Percentiles rank a stretch among this genome's conserved stretches.
These are phyloP conservation scores for Xyrauchen texanus DNA, from an alignment of 2,113 vertebrate species.

Conservation along the genomic window DNA sequence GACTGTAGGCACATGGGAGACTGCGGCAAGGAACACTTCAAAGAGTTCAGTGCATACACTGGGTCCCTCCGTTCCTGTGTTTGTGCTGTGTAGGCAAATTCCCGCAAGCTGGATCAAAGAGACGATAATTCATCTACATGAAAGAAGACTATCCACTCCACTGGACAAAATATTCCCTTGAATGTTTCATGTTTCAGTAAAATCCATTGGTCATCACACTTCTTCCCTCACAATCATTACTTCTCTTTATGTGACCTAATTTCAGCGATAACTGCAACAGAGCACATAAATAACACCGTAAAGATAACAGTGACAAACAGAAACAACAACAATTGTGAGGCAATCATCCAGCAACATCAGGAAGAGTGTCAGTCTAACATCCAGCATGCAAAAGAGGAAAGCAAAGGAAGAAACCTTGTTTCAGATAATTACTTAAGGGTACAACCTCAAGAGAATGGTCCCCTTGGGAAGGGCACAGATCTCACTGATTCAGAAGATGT, in stretches of 20 bases:
- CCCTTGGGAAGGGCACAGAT: not conserved
- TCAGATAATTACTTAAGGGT: not conserved
- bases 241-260: too few relatives aligned
- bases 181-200: not conserved
- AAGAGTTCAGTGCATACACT: slow-evolving; percentile 17
- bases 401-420: not conserved
- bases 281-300: too few relatives aligned
- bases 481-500: not conserved
- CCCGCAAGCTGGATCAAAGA: not conserved
- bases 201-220: not conserved
- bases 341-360: not conserved
- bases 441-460: not conserved
- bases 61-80: not conserved
- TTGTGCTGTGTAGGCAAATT: not conserved
- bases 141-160: slow-evolving; percentile 18
- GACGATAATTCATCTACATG: slow-evolving; percentile 1
- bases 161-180: slow-evolving; percentile 7
- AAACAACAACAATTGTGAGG: not conserved
- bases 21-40: slow-evolving; percentile 36
- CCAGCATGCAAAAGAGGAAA: not conserved
- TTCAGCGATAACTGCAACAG: too few relatives aligned
- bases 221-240: too few relatives aligned
- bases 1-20: slow-evolving; percentile 5
- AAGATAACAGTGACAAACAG: too few relatives aligned
- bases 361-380: not conserved